phyloP scores from a whole-genome alignment of 2,113 vertebrate genomes.

The Dasyurus viverrinus region DNA sequence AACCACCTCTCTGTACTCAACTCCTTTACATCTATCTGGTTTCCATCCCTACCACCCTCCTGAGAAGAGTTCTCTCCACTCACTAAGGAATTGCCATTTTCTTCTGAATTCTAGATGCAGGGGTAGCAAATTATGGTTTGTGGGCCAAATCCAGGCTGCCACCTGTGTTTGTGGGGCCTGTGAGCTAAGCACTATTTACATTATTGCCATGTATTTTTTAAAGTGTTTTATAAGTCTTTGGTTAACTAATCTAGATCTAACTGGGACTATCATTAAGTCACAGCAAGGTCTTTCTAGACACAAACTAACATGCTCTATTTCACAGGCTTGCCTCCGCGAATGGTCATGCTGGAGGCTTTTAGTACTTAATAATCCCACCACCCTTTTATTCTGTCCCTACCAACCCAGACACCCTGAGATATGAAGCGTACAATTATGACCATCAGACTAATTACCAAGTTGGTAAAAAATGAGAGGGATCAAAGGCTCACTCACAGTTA shows the following conservation, averaged over 20 bases:
- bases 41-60: neutral
- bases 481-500: constrained; percentile 25
- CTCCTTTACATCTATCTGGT: neutral
- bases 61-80: neutral
- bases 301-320: constrained; percentile 49
- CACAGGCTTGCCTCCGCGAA: constrained; percentile 17
- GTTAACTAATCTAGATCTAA: constrained; percentile 51
- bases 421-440: constrained; percentile 43
- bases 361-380: constrained; percentile 29
- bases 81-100: neutral
- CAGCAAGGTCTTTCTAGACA: constrained; percentile 54
- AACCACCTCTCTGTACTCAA: neutral
- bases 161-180: neutral
- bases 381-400: constrained; percentile 34
- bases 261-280: constrained; percentile 59
- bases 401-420: constrained; percentile 40
- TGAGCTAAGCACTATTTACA: neutral
- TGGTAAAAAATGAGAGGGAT: constrained; percentile 54
- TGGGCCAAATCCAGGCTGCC: neutral
- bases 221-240: constrained; percentile 32
- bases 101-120: neutral
- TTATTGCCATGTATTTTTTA: constrained; percentile 50
- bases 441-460: constrained; percentile 54
- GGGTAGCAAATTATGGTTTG: neutral
- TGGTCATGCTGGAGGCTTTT: constrained; percentile 17